A percentile compares a stretch with the other conserved stretches of the same genome.
Conservation (phyloP, 53 echinoderm and acorn worm genomes). For the Hippasteria phrygiana region DNA sequence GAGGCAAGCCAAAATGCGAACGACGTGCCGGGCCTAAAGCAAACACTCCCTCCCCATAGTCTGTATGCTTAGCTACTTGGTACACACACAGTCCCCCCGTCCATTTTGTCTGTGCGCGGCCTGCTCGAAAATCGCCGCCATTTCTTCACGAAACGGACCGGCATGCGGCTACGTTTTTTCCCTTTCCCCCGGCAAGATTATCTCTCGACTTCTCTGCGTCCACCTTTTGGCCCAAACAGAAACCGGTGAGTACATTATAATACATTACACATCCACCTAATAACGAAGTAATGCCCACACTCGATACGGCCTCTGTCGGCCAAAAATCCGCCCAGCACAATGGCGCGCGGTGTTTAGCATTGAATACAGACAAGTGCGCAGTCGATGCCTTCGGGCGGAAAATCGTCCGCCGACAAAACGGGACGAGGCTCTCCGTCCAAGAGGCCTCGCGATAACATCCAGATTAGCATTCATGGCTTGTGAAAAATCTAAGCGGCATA, state of each 20-base stretch:
- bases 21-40: slow-evolving; percentile 42
- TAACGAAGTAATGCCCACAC: slow-evolving; percentile 47
- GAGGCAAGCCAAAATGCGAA: slow-evolving; percentile 47
- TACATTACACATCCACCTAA: slow-evolving; percentile 53
- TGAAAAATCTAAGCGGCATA: slow-evolving; percentile 6
- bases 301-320: slow-evolving; percentile 12
- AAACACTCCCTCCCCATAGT: slow-evolving; percentile 54
- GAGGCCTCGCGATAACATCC: slow-evolving; percentile 14
- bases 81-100: slow-evolving; percentile 70
- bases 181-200: slow-evolving; percentile 30
- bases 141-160: slow-evolving; percentile 42
- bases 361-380: slow-evolving; percentile 50
- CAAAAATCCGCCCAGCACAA: slow-evolving; percentile 41
- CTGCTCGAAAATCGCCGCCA: slow-evolving; percentile 54
- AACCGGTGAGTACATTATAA: slow-evolving; percentile 57
- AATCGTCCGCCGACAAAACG: slow-evolving; percentile 28
- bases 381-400: slow-evolving; percentile 44
- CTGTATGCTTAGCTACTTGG: slow-evolving; percentile 78
- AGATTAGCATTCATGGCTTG: slow-evolving; percentile 52
- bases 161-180: slow-evolving; percentile 40
- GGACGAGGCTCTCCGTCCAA: not conserved
- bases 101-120: slow-evolving; percentile 56
- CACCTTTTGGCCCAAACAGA: slow-evolving; percentile 41
- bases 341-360: slow-evolving; percentile 54
- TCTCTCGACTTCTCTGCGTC: slow-evolving; percentile 43